phyloP scores from a whole-genome alignment of 2,113 vertebrate genomes.

The Elanus axillaris region DNA sequence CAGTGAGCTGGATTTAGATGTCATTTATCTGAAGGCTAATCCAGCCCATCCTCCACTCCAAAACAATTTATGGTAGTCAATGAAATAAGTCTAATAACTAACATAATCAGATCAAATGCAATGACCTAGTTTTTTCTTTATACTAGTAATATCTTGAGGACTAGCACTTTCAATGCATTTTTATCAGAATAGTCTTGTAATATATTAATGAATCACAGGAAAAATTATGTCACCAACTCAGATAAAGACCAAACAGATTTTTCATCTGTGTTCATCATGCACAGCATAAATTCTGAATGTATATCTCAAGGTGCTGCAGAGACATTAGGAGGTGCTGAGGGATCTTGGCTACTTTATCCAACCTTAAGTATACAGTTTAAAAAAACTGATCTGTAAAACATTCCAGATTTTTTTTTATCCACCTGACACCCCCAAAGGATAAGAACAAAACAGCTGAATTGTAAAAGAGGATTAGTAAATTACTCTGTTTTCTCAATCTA shows the following conservation, averaged over 20 bases:
- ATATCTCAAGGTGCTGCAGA: background rate
- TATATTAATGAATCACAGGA: background rate
- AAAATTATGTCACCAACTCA: background rate
- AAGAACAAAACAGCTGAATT: background rate
- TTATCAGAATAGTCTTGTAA: background rate
- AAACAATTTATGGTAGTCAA: background rate
- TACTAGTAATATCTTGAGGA: background rate
- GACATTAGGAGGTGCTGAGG: background rate
- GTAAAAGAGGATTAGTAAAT: background rate
- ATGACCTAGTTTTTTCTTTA: background rate
- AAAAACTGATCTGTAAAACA: background rate
- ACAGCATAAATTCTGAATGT: background rate
- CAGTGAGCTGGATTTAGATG: background rate
- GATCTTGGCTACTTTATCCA: background rate
- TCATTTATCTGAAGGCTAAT: constrained; percentile 1
- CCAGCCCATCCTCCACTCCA: background rate
- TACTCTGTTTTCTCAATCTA: background rate
- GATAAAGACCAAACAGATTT: background rate
- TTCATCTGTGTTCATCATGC: background rate
- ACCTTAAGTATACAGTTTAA: background rate
- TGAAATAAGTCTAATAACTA: constrained; percentile 13
- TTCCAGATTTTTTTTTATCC: background rate
- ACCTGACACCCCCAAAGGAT: background rate
- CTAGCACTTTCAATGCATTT: background rate
- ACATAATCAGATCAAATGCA: constrained; percentile 6